phyloP scores from a whole-genome alignment of 2,797 vertebrate species.

The Huso huso region DNA sequence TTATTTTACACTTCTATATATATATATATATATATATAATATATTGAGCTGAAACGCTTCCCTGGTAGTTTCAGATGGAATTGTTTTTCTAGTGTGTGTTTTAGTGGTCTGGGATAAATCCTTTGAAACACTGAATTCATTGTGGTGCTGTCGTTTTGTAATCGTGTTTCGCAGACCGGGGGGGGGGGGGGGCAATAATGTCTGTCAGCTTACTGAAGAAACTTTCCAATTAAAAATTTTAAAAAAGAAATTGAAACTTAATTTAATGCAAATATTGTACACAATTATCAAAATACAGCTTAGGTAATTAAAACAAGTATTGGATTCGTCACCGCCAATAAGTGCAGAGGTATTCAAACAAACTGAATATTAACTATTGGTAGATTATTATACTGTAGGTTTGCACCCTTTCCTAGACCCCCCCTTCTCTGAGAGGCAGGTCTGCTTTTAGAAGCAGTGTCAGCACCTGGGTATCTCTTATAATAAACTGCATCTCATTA shows the following conservation, averaged over 20 bases:
- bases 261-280: conserved; percentile 79
- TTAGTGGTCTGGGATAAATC: conserved; percentile 11
- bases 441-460: too few species aligned
- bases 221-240: conserved; percentile 25
- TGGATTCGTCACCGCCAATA: conserved; percentile 73
- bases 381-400: conserved; percentile 32
- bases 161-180: conserved; percentile 21
- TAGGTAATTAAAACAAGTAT: conserved; percentile 71
- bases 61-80: conserved; percentile 33
- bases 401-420: conserved; percentile 19
- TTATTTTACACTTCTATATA: conserved; percentile 36
- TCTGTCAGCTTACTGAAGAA: background rate
- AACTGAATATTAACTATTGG: conserved; percentile 50
- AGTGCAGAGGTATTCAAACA: conserved; percentile 78
- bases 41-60: conserved; percentile 40
- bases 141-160: conserved; percentile 26
- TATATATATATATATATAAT: conserved; percentile 44
- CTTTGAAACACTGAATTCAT: conserved; percentile 5
- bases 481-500: too few species aligned
- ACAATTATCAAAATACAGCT: conserved; percentile 78
- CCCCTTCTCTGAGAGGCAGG: conserved; percentile 21
- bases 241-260: conserved; percentile 52
- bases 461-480: too few species aligned
- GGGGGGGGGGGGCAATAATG: conserved; percentile 18
- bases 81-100: background rate